phyloP scores from a whole-genome alignment of 2,888 invertebrate genomes.

The Bugulina stolonifera region DNA sequence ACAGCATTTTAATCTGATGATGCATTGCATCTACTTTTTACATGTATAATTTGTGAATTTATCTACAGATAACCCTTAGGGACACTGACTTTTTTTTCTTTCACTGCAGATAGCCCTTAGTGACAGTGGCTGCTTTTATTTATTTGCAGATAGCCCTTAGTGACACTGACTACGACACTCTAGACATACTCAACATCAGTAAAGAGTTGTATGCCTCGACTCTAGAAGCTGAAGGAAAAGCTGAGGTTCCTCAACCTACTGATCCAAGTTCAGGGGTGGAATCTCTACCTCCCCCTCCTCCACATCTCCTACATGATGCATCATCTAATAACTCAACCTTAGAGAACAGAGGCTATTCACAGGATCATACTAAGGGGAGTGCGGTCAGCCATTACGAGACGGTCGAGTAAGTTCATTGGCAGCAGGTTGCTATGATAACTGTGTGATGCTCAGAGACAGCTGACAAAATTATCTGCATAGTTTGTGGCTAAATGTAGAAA shows the following conservation, averaged over 20 bases:
- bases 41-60: too few relatives aligned
- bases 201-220: background rate
- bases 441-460: too few relatives aligned
- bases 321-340: background rate
- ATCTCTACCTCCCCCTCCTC: constrained; percentile 4
- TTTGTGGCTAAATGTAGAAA: too few relatives aligned
- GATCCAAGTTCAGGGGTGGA: background rate
- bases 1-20: too few relatives aligned
- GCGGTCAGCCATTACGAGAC: background rate
- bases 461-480: too few relatives aligned
- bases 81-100: too few relatives aligned
- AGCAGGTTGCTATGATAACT: too few relatives aligned
- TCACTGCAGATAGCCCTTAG: too few relatives aligned
- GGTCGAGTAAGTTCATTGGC: too few relatives aligned
- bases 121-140: background rate
- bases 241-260: background rate
- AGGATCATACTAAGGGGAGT: background rate
- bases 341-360: background rate
- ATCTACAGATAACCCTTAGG: too few relatives aligned
- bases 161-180: constrained; percentile 13
- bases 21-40: too few relatives aligned
- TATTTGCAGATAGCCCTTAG: background rate
- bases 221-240: background rate
- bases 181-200: constrained; percentile 15
- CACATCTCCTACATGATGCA: background rate